Conservation (phyloP, 2,888 invertebrate species). For the Cenopis cana region DNA sequence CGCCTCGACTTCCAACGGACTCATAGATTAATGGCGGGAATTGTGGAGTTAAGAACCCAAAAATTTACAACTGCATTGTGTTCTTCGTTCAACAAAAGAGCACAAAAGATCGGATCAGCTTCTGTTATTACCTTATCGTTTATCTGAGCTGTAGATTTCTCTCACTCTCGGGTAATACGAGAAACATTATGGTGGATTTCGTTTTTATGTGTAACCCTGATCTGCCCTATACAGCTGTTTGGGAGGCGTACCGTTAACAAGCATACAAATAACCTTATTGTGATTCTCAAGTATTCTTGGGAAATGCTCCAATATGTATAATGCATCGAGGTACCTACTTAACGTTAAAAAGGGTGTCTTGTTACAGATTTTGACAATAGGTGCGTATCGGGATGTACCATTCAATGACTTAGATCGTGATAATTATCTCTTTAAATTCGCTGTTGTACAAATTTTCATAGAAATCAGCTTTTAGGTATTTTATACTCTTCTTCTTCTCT, state of each 20-base stretch:
- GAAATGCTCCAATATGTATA: conserved; percentile 45
- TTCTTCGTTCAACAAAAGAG: conserved; percentile 70
- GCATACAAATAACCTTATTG: conserved; percentile 67
- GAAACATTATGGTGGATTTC: conserved; percentile 69
- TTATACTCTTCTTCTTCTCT: too few relatives aligned
- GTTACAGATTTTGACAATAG: conserved; percentile 40
- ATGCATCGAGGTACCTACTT: conserved; percentile 41
- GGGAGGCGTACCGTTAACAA: conserved; percentile 76
- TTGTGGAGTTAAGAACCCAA: conserved; percentile 83
- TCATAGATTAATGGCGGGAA: conserved; percentile 82
- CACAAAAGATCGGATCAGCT: conserved; percentile 81
- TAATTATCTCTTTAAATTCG: conserved; percentile 22
- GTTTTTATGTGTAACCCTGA: conserved; percentile 60
- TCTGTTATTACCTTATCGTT: conserved; percentile 83
- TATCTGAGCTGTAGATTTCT: conserved; percentile 75
- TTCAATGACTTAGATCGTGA: conserved; percentile 14
- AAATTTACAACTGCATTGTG: conserved; percentile 84
- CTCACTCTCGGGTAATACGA: conserved; percentile 79
- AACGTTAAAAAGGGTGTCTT: conserved; percentile 43
- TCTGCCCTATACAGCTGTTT: conserved; percentile 73
- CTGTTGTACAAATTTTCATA: conserved; percentile 2
- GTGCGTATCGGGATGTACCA: conserved; percentile 19
- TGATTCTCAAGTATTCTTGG: conserved; percentile 58
- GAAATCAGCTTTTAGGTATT: background rate
- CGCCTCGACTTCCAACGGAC: conserved; percentile 80